Evolutionary conservation across 2,797 vertebrate species (phyloP).

Genomic region (Halcyon badia): DNA sequence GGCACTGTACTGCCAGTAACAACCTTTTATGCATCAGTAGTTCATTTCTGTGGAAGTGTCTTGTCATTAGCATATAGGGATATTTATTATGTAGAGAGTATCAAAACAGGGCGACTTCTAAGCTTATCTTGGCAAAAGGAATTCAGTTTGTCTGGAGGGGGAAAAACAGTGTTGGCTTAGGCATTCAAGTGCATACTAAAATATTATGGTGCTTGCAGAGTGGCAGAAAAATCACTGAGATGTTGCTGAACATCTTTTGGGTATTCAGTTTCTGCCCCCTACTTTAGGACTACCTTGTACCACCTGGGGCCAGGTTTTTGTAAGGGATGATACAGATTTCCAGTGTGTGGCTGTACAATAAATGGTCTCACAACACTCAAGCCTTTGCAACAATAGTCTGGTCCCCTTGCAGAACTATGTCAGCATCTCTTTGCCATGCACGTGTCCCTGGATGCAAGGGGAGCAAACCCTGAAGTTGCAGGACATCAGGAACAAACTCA

Average conservation of each 20-base stretch:
- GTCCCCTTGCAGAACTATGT: neutral
- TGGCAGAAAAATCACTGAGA: neutral
- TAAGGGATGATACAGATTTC: neutral
- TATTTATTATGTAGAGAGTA: neutral
- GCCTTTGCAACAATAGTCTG: neutral
- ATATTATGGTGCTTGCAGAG: neutral
- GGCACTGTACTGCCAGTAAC: neutral
- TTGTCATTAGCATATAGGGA: neutral
- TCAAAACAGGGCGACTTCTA: neutral
- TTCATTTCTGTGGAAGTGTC: neutral
- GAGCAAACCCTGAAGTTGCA: neutral
- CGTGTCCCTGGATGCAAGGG: accelerated
- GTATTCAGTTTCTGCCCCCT: neutral
- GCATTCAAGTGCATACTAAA: neutral
- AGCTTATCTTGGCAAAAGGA: neutral
- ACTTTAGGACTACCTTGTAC: neutral
- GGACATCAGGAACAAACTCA: neutral
- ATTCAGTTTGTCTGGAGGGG: neutral
- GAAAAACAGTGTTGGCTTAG: neutral
- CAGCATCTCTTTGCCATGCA: neutral
- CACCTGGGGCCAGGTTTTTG: neutral
- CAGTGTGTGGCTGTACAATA: neutral
- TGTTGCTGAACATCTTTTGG: neutral
- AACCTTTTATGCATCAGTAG: neutral
- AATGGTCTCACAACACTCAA: neutral